These are phyloP conservation scores for Tonatia bakeri DNA, from an alignment of 2,113 vertebrate species.

Conservation along the genomic window DNA sequence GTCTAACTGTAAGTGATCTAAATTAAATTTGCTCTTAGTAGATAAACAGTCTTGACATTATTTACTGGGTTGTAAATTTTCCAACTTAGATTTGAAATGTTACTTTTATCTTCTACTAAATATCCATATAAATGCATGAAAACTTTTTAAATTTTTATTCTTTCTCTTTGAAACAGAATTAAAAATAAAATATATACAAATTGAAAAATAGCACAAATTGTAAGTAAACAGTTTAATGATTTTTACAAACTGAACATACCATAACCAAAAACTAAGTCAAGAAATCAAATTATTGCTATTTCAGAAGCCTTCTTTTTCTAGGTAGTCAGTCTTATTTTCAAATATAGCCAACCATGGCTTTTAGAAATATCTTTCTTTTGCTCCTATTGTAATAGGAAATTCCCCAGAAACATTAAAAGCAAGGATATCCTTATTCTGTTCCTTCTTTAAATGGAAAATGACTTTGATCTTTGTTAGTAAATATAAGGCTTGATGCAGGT, in stretches of 20 bases:
- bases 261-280: not conserved
- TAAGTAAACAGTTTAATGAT: not conserved
- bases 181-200: not conserved
- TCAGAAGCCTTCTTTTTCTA: not conserved
- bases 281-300: not conserved
- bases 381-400: not conserved
- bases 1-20: not conserved
- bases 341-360: not conserved
- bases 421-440: not conserved
- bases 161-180: not conserved
- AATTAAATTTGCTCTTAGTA: conserved; percentile 16
- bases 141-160: not conserved
- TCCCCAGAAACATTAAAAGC: not conserved
- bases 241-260: not conserved
- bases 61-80: not conserved
- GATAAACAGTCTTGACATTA: not conserved
- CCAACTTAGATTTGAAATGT: not conserved
- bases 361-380: not conserved
- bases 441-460: not conserved
- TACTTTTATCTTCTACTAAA: not conserved
- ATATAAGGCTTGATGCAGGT: not conserved
- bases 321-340: not conserved
- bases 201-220: not conserved
- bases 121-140: not conserved
- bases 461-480: not conserved